Evolutionary conservation across 2,888 invertebrate genomes (phyloP), one percentile per base, ranked within the genome.

Genomic region (Hipparchia sbordonii): DNA sequence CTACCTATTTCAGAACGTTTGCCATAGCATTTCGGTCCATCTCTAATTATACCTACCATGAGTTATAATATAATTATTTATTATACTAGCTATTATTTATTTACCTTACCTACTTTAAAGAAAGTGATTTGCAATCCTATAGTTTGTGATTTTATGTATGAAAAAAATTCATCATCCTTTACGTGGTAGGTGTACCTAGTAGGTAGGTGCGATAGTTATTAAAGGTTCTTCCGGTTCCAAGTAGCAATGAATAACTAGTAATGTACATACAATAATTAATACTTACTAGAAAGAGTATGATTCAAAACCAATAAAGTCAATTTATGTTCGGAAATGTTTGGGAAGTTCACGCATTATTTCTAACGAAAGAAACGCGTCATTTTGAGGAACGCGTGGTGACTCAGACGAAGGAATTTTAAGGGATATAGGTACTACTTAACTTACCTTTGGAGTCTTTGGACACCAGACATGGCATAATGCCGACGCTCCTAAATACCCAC

Each of bases 231-330:
- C n/a, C n/a, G n/a, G n/a, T n/a, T n/a, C 52, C 12, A 52, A 12
- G 12, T 12, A 52, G 48, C 48, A 48, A 12, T 52, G 52, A 52
- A 52, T 52, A 52, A 52, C 3, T 12, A 10, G 1, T 10, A 52
- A 52, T 52, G 52, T 12, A 3, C n/a, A n/a, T n/a, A n/a, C 39
- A 39, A 39, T 39, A 39, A 39, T 39, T 4, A 10, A 10, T 5
- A 60, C 59, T 60, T 5, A 60, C 59, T 60, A 4, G 59, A 39
- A 10, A 6, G 39, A 57, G 59, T 33, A 52, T 65, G 65, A 65
- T 33, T 65, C 65, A 65, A 65, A 33, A 52, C 33, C 52, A 12
- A 33, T 63, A 63, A 61, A 39, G 4, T 12, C 10, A 39, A 39
- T 65, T 10, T 52, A 33, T 51, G 65, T 51, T 65, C 8, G 5